Conservation (phyloP, 2,888 invertebrate genomes). For the Disparrhopalites patrizii region DNA sequence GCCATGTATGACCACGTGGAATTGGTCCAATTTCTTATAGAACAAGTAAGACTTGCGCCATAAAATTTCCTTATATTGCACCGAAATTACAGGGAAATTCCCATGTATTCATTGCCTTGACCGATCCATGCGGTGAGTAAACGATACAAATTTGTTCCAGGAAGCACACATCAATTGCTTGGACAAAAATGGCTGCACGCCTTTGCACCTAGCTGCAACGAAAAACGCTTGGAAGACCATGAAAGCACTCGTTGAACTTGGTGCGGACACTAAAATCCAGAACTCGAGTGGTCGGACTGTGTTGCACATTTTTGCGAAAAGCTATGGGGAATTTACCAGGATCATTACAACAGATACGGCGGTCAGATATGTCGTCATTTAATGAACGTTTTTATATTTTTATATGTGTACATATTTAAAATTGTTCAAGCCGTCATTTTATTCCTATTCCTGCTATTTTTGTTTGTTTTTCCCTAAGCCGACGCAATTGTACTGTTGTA, state of each 20-base stretch:
- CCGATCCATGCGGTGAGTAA: too few relatives aligned
- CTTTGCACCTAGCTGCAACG: slow-evolving; percentile 72
- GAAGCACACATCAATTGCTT: slow-evolving; percentile 74
- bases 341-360: too few relatives aligned
- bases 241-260: slow-evolving; percentile 63
- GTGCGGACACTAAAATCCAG: slow-evolving; percentile 70
- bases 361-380: too few relatives aligned
- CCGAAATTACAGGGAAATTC: too few relatives aligned
- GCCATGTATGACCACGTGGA: slow-evolving; percentile 85
- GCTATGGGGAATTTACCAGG: slow-evolving; percentile 71
- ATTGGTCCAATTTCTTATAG: slow-evolving; percentile 61
- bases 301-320: slow-evolving; percentile 78
- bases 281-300: slow-evolving; percentile 75
- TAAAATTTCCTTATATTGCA: not conserved
- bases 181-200: slow-evolving; percentile 74
- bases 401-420: too few relatives aligned
- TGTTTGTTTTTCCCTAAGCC: too few relatives aligned
- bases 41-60: slow-evolving; percentile 52
- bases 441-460: too few relatives aligned
- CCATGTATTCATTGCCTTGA: too few relatives aligned
- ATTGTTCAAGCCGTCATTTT: too few relatives aligned
- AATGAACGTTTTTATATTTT: too few relatives aligned
- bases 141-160: slow-evolving; percentile 54
- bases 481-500: too few relatives aligned
- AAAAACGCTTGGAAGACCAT: slow-evolving; percentile 78